Percentiles rank a stretch among this genome's conserved stretches.
Conservation (phyloP, 1,140 invertebrate genomes). For the Pentalonia nigronervosa region DNA sequence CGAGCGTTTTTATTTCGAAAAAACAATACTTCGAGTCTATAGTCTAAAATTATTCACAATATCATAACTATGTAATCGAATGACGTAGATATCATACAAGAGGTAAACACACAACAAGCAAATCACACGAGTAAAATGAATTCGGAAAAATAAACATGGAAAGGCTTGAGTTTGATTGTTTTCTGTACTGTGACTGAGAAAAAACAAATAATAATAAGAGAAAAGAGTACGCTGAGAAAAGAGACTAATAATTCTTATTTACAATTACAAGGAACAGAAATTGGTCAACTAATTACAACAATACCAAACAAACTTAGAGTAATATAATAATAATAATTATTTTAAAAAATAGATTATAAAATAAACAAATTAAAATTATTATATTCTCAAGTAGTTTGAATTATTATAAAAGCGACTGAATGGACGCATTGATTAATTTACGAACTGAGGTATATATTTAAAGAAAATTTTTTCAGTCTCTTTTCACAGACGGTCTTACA, state of each 20-base stretch:
- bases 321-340: conserved; percentile 48
- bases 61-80: conserved; percentile 46
- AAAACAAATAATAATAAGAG: conserved; percentile 45
- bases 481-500: conserved; percentile 51
- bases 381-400: conserved; percentile 23
- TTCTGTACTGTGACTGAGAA: background rate
- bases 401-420: conserved; percentile 26
- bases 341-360: conserved; percentile 28
- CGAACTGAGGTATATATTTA: conserved; percentile 53
- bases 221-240: conserved; percentile 51
- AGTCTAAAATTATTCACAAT: conserved; percentile 33
- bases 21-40: conserved; percentile 50
- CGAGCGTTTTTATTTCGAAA: conserved; percentile 47
- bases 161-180: conserved; percentile 56
- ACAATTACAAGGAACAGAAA: conserved; percentile 57
- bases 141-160: conserved; percentile 56
- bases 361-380: conserved; percentile 49
- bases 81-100: conserved; percentile 51
- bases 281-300: conserved; percentile 39
- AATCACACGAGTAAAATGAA: conserved; percentile 53
- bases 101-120: conserved; percentile 54
- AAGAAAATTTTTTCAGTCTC: conserved; percentile 47
- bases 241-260: conserved; percentile 57
- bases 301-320: conserved; percentile 12
- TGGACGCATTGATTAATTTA: conserved; percentile 43